Base-by-base conservation (phyloP, 1,140 invertebrate genomes). In the Drosophila lini region DNA sequence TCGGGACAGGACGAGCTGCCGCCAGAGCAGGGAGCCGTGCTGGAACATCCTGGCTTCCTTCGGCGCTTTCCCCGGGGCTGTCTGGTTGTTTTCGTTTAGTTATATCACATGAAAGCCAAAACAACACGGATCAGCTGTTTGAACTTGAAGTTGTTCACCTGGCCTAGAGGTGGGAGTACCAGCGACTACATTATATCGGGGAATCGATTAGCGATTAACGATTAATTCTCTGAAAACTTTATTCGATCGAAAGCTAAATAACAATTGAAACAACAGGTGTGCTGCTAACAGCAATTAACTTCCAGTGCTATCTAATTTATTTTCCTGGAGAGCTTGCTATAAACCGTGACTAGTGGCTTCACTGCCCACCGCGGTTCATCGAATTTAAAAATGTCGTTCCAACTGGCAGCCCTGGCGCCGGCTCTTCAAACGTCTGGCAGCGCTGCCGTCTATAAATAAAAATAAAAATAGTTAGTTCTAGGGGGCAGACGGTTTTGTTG, bases 91-190 rank as follows among this genome's bases (percentile, higher is more conserved):
- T 61, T 78, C 16, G 8, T 15, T 78, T 28, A 7, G 80, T 88
- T 88, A 88, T 89, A 89, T 88, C 83, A 88, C 77, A 80, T 70
- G 58, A 42, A 57, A 58, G 52, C 38, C 74, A 73, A 80, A 88
- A 86, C 76, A 88, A 86, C 69, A n/a, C 41, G 32, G 9, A 50
- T 55, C 82, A 88, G 82, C 82, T 86, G 81, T 52, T 78, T 61
- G 47, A 76, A 65, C 75, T 59, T 78, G 67, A 70, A 77, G 64
- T 77, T 78, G 59, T 68, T 65, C 60, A 34, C 64, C 28, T 60
- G 25, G 67, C 41, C 13, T 48, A 22, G 50, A 53, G 50, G 19
- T 53, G 50, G 50, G 3, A 53, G 11, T 22, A 15, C 4, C 6
- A 8, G 7, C 50, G 50, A 53, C 36, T 28, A 28, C 25, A 53